phyloP scores from a whole-genome alignment of 1,140 invertebrate species.

The Bombus waltoni region DNA sequence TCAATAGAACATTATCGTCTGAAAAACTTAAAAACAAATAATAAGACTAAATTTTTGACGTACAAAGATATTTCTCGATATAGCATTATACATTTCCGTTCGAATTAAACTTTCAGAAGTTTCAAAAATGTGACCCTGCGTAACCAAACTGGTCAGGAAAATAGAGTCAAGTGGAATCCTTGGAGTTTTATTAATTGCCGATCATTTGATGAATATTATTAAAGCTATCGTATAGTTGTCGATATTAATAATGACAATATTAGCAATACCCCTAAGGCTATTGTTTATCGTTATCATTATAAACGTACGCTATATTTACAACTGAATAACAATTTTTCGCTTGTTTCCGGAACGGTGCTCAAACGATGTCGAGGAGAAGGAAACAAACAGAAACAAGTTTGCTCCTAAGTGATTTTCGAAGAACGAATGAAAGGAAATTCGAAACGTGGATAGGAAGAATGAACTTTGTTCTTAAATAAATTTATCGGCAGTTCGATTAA shows the following conservation, averaged over 20 bases:
- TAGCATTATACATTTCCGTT: constrained; percentile 31
- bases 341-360: constrained; percentile 61
- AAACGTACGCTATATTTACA: constrained; percentile 80
- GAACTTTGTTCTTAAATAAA: constrained; percentile 29
- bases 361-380: constrained; percentile 47
- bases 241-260: constrained; percentile 77
- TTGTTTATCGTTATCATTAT: constrained; percentile 74
- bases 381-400: constrained; percentile 34
- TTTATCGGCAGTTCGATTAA: constrained; percentile 6
- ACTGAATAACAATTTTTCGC: constrained; percentile 76
- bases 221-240: constrained; percentile 79
- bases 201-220: constrained; percentile 72
- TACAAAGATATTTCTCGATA: constrained; percentile 35
- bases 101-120: constrained; percentile 34
- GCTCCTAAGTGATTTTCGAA: constrained; percentile 49
- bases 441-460: background rate
- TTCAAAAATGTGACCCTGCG: constrained; percentile 43
- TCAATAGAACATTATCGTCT: background rate
- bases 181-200: constrained; percentile 60
- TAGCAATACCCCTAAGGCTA: constrained; percentile 74
- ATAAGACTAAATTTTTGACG: background rate
- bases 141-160: constrained; percentile 50
- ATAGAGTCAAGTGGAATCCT: constrained; percentile 52
- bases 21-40: background rate
- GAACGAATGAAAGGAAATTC: constrained; percentile 26